A percentile compares a stretch with the other conserved stretches of the same genome.
Evolutionary conservation across 92 coral and sea anemone genomes (phyloP).

Genomic region (Epizoanthus rinbou): DNA sequence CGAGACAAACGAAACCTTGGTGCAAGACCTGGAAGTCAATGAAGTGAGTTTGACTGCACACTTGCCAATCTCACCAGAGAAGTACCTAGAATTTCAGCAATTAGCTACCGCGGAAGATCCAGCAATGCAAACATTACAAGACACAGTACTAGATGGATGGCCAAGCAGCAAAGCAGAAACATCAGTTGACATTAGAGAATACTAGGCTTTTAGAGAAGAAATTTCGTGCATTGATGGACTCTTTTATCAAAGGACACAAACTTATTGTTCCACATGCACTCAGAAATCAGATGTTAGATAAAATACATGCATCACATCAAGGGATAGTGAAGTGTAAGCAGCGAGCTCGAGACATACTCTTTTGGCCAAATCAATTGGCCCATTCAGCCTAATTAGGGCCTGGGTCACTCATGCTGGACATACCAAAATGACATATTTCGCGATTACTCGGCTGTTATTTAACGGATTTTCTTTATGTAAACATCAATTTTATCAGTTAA

Average conservation of each 20-base stretch:
- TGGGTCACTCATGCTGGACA: no score
- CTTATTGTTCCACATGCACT: slow-evolving; percentile 36
- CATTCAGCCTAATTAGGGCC: no score
- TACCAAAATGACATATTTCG: no score
- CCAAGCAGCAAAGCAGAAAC: slow-evolving; percentile 35
- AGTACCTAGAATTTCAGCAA: slow-evolving; percentile 38
- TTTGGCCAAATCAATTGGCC: not conserved
- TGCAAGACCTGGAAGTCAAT: slow-evolving; percentile 28
- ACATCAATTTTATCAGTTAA: no score
- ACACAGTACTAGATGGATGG: slow-evolving; percentile 50
- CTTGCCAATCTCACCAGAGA: slow-evolving; percentile 44
- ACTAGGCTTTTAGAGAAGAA: slow-evolving; percentile 43
- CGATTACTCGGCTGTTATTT: no score
- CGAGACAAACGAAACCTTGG: slow-evolving; percentile 9
- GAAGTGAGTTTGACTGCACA: slow-evolving; percentile 39
- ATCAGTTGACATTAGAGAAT: slow-evolving; percentile 29
- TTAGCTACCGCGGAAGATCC: slow-evolving; percentile 34
- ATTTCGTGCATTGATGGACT: slow-evolving; percentile 43
- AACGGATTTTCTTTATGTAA: no score
- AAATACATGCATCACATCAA: not conserved
- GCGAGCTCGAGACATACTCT: not conserved
- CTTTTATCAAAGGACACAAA: slow-evolving; percentile 47
- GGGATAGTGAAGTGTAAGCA: not conserved
- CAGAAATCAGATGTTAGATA: slow-evolving; percentile 46
- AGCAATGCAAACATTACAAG: slow-evolving; percentile 22